Evolutionary conservation across 2,797 vertebrate genomes (phyloP), one percentile per base, ranked within the genome.

Genomic region (Chloroceryle inda): DNA sequence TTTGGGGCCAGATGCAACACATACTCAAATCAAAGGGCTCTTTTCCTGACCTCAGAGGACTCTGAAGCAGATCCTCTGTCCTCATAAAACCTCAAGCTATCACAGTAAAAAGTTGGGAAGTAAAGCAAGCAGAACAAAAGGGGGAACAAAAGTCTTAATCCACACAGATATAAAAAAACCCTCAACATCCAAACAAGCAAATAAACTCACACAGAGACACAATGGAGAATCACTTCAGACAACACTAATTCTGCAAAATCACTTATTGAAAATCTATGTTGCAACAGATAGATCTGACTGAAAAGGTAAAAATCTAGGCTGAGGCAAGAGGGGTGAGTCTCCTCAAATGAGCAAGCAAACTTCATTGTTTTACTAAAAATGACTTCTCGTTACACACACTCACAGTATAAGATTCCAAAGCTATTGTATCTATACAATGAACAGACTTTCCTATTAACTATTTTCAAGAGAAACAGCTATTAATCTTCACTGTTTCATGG

Each of bases 261-360:
- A 38, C 3, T 66, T 95, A 92, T 49, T 85, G 91, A 92, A 97
- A 97, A 97, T 94, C 86, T 38, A 84, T 83, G 26, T 62, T 56
- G 62, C 15, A 61, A 73, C 35, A 88, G 86, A 94, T 68, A 63
- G 75, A 64, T 58, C 64, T 19, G 22, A 27, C 22, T 73, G 55
- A 50, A 76, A 89, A 94, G 42, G 81, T 50, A 50, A 87, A 86
- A 67, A 33, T 79, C 44, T 31, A 63, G 61, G 61, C 72, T 62
- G n/a, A 42, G 37, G 44, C 26, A 67, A 3, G 13, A 33, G 8
- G 3, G 7, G 3, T 0, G 2, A 88, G 15, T 23, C 21, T 47
- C 9, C 53, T 20, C n/a, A 45, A 27, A 38, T 7, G 6, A 83
- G 50, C 50, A 83, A 95, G 85, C 13, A 64, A 74, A 53, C 44